Evolutionary conservation across 2,888 invertebrate species (phyloP), one percentile per base, ranked within the genome.

Genomic region (Ypsolopha sequella): DNA sequence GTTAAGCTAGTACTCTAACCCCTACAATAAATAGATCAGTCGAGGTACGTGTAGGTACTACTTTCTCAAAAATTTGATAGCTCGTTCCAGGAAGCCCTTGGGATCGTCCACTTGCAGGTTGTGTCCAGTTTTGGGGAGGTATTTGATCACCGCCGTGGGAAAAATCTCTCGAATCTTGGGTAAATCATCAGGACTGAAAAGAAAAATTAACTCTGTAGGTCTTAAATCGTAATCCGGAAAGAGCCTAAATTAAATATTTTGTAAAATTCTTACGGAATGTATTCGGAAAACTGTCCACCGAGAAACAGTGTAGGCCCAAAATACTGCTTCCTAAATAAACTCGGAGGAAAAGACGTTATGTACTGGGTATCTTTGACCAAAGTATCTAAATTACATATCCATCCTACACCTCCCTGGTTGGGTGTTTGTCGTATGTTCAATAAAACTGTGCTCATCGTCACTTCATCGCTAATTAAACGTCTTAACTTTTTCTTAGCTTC

Each of bases 261-360:
- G 14, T 7, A 38, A 45, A 33, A 10, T 45, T 76, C 86, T 87
- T 81, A 93, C 93, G 88, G 89, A 58, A 97, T 88, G 70, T 91
- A 95, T 62, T 92, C 90, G 0, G 97, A 97, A 0, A 89, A 76
- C n/a, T 86, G 90, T 35, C 98, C 98, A 45, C 92, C 95, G 39
- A 98, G 84, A 68, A 98, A 97, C 13, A 95, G 70, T 0, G 94
- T 91, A 0, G 93, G 93, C 0, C 93, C 93, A 7, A 65, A 57
- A 64, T 87, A 93, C 50, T 57, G 58, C 50, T 71, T 73, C 6
- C 53, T 59, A 48, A 58, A 63, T 58, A 76, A 50, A 33, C 34
- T 55, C 1, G 76, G 60, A 0, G 94, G 93, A 73, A 95, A 94
- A 3, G 72, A 67, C 6, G 89, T 77, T 36, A 95, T 88, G 14